Evolutionary conservation across 1,140 invertebrate genomes (phyloP).

Genomic region (Euschistus heros): DNA sequence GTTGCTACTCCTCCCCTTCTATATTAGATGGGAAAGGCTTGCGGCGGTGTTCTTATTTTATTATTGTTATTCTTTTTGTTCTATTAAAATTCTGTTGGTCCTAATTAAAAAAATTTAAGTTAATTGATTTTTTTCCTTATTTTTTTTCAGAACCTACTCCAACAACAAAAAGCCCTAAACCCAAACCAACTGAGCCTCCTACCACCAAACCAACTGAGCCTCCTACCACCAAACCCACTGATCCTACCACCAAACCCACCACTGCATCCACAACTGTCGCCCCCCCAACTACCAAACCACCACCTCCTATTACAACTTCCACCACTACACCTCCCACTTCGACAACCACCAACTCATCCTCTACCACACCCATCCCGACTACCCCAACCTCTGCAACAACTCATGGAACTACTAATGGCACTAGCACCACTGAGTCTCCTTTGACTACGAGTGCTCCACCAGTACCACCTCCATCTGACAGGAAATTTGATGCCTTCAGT

Average conservation of each 20-base stretch:
- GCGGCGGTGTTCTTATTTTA: no score
- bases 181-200: background rate
- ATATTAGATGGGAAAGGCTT: no score
- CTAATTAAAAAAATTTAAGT: background rate
- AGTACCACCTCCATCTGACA: constrained; percentile 30
- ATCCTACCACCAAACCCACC: background rate
- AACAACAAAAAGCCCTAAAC: background rate
- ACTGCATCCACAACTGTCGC: constrained; percentile 31
- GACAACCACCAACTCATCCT: background rate
- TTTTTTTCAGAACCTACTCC: background rate
- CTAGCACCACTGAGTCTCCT: constrained; percentile 19
- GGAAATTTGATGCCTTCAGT: constrained; percentile 52
- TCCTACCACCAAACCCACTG: background rate
- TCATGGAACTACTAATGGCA: constrained; percentile 4
- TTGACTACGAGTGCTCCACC: constrained; percentile 14
- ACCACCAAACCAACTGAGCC: background rate
- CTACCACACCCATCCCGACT: background rate
- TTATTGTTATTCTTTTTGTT: no score
- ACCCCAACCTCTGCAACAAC: background rate
- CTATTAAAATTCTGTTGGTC: no score
- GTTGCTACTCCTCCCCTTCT: no score
- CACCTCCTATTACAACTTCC: background rate
- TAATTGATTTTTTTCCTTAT: background rate
- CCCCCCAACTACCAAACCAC: background rate
- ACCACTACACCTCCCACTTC: background rate